Conservation (phyloP, 2,113 vertebrate species). For the Pleuronectes platessa region DNA sequence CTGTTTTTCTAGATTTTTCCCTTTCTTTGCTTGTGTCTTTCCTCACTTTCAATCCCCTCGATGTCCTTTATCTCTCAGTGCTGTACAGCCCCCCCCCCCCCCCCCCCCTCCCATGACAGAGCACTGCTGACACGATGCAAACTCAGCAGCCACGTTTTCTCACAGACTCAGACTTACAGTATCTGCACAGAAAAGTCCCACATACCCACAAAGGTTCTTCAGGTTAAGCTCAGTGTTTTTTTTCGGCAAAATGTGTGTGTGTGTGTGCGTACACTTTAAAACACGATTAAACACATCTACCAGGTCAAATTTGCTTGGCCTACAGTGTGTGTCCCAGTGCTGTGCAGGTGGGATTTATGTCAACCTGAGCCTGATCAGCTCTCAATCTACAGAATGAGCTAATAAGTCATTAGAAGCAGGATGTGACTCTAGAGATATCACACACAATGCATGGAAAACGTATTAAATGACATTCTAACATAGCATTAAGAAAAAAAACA, state of each 20-base stretch:
- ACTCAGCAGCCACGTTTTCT: constrained; percentile 66
- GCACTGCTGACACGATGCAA: constrained; percentile 72
- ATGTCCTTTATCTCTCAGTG: constrained; percentile 30
- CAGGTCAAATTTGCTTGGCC: constrained; percentile 19
- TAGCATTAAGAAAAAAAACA: too few species aligned
- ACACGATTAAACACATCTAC: constrained; percentile 20
- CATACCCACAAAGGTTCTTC: background rate
- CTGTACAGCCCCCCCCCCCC: constrained; percentile 52
- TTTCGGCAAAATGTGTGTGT: background rate
- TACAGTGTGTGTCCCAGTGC: constrained; percentile 10
- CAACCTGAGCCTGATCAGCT: constrained; percentile 16
- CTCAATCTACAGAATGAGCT: background rate
- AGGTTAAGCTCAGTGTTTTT: constrained; percentile 1
- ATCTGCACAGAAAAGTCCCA: background rate
- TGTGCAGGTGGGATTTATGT: constrained; percentile 46
- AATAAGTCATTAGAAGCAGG: background rate
- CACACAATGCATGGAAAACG: background rate
- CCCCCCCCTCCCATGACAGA: constrained; percentile 52
- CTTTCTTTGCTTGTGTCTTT: constrained; percentile 7
- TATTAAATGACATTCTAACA: background rate
- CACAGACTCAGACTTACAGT: constrained; percentile 19
- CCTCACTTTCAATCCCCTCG: constrained; percentile 8
- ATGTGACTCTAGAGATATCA: background rate
- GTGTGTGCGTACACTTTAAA: background rate
- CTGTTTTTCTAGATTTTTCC: background rate